Conservation (phyloP, 2,888 invertebrate species). For the Didymodactylos carnosus region DNA sequence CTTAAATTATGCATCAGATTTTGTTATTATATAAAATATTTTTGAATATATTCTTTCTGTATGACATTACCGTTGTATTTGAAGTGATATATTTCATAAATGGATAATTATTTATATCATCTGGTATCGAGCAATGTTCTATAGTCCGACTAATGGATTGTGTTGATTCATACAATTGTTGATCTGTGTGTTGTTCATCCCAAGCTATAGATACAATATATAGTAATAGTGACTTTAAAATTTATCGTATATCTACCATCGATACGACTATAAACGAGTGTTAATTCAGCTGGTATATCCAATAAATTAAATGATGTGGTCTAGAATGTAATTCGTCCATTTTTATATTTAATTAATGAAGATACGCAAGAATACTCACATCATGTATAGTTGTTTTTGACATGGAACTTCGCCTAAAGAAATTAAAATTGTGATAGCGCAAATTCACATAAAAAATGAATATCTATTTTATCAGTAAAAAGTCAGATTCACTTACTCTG, state of each 20-base stretch:
- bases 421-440: too few species aligned
- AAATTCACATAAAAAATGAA: neutral
- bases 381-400: too few species aligned
- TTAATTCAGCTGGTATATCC: neutral
- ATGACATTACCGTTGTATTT: constrained; percentile 54
- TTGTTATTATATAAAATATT: constrained; percentile 8
- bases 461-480: neutral
- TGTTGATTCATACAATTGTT: constrained; percentile 59
- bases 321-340: too few species aligned
- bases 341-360: too few species aligned
- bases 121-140: constrained; percentile 42
- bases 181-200: constrained; percentile 61
- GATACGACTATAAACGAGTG: neutral
- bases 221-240: too few species aligned
- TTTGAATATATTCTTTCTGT: neutral
- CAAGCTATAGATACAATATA: constrained; percentile 42
- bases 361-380: too few species aligned
- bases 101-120: constrained; percentile 67
- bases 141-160: constrained; percentile 43
- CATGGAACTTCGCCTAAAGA: too few species aligned
- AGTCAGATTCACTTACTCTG: neutral
- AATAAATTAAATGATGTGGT: neutral
- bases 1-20: constrained; percentile 19
- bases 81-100: constrained; percentile 87
- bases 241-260: neutral